Base-by-base conservation (phyloP, 2,797 vertebrate species). In the Hybognathus amarus region DNA sequence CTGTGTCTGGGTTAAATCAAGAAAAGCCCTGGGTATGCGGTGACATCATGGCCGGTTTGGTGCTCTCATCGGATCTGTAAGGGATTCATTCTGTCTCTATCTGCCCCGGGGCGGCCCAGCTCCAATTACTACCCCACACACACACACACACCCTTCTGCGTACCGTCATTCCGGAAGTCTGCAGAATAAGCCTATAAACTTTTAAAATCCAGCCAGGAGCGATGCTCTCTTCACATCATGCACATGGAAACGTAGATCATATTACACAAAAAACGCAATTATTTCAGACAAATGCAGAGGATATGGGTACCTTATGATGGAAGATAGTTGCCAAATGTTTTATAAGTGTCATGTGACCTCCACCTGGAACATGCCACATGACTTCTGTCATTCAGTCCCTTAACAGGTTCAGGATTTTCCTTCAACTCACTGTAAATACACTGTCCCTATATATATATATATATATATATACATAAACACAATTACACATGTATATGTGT, bases 401-500 rank as follows among this genome's bases (percentile, higher is more conserved):
- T 54, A 70, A 61, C 18, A 10, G 38, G 47, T 69, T 69, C 92
- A 91, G 93, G 92, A 94, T 89, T 95, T 89, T 95, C 93, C 94
- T 96, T 95, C 95, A 95, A 93, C 95, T 94, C 95, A 94, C 94
- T 95, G 95, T 96, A 96, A 95, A 96, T 95, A 95, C 94, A 94
- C 94, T 95, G 94, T 95, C 95, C 96, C 92, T 50, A 18, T 50
- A 50, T 18, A 56, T 5, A 47, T n/a, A n/a, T n/a, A n/a, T n/a
- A n/a, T n/a, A n/a, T n/a, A n/a, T n/a, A n/a, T n/a, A n/a, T n/a
- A n/a, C n/a, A n/a, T n/a, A n/a, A n/a, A n/a, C 42, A 42, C 42
- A 42, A 42, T 42, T 42, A 42, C 9, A 10, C 2, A 17, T 50
- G 6, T 18, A 20, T 52, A 18, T 6, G 6, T 50, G 0, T 50